Conservation (phyloP, 2,113 vertebrate genomes). For the Myiopsitta monachus region DNA sequence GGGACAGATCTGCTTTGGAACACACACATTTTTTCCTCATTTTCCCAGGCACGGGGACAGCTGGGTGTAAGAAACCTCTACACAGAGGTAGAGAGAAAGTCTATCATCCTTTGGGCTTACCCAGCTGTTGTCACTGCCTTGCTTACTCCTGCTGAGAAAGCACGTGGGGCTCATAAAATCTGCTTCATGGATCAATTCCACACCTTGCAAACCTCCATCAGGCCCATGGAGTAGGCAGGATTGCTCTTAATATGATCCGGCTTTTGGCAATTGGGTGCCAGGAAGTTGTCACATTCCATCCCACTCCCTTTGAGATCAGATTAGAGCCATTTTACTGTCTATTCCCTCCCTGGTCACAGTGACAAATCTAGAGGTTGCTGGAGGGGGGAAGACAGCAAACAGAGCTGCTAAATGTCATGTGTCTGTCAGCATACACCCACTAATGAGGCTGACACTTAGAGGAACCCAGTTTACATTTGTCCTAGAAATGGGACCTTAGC, state of each 20-base stretch:
- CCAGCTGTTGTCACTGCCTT: background rate
- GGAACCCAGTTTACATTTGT: conserved; percentile 50
- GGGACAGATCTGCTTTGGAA: background rate
- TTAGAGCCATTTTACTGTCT: background rate
- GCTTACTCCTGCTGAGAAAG: background rate
- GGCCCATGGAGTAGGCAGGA: background rate
- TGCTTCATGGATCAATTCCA: background rate
- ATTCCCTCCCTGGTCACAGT: background rate
- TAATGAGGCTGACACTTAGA: conserved; percentile 60
- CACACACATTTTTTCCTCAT: background rate
- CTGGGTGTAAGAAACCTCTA: background rate
- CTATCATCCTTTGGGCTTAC: background rate
- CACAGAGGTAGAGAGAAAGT: background rate
- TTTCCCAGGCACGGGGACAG: background rate
- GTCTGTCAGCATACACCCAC: background rate
- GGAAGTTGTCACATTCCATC: background rate
- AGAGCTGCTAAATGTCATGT: background rate
- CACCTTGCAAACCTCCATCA: background rate
- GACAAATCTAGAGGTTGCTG: background rate
- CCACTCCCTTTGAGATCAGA: background rate
- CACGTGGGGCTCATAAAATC: background rate
- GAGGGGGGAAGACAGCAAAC: background rate
- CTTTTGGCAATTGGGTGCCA: background rate
- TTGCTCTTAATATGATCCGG: background rate
- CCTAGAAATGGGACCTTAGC: conserved; percentile 47